Percentiles rank a stretch among this genome's conserved stretches.
phyloP scores from a whole-genome alignment of 2,888 invertebrate genomes.

The Syritta pipiens region DNA sequence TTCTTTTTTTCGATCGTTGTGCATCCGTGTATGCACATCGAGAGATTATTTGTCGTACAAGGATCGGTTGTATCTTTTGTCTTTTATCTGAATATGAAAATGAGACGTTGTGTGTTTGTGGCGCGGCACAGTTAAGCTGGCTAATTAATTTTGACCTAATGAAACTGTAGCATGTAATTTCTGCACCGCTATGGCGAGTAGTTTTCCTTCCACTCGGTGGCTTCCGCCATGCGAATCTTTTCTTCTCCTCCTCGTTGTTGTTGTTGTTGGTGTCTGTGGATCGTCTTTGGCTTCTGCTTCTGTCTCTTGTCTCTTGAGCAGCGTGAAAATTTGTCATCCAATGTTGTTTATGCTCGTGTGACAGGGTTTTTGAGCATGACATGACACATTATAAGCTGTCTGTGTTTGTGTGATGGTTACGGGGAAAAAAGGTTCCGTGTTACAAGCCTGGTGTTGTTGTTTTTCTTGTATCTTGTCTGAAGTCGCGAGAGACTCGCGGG shows the following conservation, averaged over 20 bases:
- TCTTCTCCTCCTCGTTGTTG: too few relatives aligned
- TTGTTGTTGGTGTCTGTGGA: background rate
- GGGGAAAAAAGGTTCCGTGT: slow-evolving; percentile 63
- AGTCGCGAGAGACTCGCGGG: slow-evolving; percentile 34
- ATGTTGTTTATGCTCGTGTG: slow-evolving; percentile 69
- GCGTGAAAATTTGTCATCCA: slow-evolving; percentile 68
- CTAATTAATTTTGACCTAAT: slow-evolving; percentile 69
- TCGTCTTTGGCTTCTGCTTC: slow-evolving; percentile 34
- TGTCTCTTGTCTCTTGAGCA: slow-evolving; percentile 48
- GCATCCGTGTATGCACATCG: too few relatives aligned
- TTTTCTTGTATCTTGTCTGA: slow-evolving; percentile 26
- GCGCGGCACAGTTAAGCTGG: slow-evolving; percentile 53
- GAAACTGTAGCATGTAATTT: slow-evolving; percentile 66
- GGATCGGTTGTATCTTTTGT: slow-evolving; percentile 28
- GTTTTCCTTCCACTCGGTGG: slow-evolving; percentile 37
- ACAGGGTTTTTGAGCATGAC: slow-evolving; percentile 69
- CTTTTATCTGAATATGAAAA: slow-evolving; percentile 47
- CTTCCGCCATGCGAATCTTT: slow-evolving; percentile 22
- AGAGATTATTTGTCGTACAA: too few relatives aligned
- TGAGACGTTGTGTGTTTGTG: background rate
- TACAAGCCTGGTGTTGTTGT: slow-evolving; percentile 45
- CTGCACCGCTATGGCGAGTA: slow-evolving; percentile 58
- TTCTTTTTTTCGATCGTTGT: too few relatives aligned
- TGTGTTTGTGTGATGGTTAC: too few relatives aligned
- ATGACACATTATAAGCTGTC: slow-evolving; percentile 69